phyloP scores from a whole-genome alignment of 2,113 vertebrate genomes.

The Ginglymostoma cirratum region DNA sequence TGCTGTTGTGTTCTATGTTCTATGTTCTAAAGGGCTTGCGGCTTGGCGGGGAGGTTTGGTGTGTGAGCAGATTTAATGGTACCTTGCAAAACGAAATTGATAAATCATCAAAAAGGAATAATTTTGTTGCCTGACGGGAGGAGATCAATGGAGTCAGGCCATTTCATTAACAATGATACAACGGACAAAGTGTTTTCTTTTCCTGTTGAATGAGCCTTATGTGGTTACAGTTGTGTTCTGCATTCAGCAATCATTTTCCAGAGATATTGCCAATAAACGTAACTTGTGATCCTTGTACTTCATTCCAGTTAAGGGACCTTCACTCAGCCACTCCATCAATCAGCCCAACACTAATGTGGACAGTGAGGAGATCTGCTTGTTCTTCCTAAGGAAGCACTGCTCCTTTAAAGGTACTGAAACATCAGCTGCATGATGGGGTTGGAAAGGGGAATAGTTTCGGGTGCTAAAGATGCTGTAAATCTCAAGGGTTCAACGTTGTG shows the following conservation, averaged over 20 bases:
- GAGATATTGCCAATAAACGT: background rate
- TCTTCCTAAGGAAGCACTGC: slow-evolving; percentile 27
- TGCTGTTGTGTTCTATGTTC: too few species aligned
- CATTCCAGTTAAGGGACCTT: background rate
- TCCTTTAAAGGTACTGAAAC: slow-evolving; percentile 4
- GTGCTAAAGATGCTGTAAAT: background rate
- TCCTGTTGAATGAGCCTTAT: background rate
- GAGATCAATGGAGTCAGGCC: background rate
- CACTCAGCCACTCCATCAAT: background rate
- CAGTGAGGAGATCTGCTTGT: background rate
- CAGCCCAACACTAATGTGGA: background rate
- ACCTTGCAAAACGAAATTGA: background rate
- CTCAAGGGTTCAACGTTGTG: background rate
- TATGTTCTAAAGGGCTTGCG: too few species aligned
- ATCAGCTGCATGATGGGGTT: background rate
- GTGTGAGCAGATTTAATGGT: background rate
- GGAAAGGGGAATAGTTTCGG: background rate
- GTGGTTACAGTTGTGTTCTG: background rate
- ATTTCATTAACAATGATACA: background rate
- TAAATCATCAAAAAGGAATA: background rate
- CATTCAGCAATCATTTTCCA: background rate
- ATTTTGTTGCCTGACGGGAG: background rate
- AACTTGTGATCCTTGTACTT: background rate
- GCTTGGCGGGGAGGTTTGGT: too few species aligned
- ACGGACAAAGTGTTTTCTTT: background rate